Evolutionary conservation across 2,888 invertebrate genomes (phyloP).

Genomic region (Drosophila peninsularis): DNA sequence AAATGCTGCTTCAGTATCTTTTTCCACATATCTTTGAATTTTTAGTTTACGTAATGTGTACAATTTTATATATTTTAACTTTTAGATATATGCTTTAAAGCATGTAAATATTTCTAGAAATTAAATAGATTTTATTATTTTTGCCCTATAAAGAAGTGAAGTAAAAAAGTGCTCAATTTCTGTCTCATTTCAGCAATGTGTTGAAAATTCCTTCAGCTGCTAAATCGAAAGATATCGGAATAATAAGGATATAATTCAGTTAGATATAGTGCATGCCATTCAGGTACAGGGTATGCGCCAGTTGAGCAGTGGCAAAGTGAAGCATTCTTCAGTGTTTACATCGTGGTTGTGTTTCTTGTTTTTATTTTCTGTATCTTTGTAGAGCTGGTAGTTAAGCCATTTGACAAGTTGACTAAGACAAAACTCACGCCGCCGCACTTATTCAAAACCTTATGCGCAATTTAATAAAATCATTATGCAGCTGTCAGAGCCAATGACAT

Average conservation of each 20-base stretch:
- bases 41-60: too few relatives aligned
- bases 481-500: slow-evolving; percentile 69
- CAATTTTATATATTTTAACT: too few relatives aligned
- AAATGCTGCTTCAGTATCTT: too few relatives aligned
- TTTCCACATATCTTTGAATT: too few relatives aligned
- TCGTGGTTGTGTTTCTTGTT: slow-evolving; percentile 10
- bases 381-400: slow-evolving; percentile 54
- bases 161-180: too few relatives aligned
- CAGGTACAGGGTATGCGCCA: slow-evolving; percentile 15
- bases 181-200: too few relatives aligned
- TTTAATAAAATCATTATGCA: slow-evolving; percentile 77
- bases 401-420: slow-evolving; percentile 64
- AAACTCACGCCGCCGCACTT: slow-evolving; percentile 64
- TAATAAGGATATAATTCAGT: background rate
- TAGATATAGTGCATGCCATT: background rate
- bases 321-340: slow-evolving; percentile 34
- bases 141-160: too few relatives aligned
- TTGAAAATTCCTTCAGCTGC: too few relatives aligned
- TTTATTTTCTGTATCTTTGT: slow-evolving; percentile 12
- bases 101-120: too few relatives aligned
- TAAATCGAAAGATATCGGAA: background rate
- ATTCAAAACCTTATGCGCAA: slow-evolving; percentile 66
- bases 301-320: background rate
- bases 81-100: too few relatives aligned
- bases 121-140: too few relatives aligned